Evolutionary conservation across 1,140 invertebrate genomes (phyloP), one percentile per base, ranked within the genome.

Genomic region (Liolophura sinensis): DNA sequence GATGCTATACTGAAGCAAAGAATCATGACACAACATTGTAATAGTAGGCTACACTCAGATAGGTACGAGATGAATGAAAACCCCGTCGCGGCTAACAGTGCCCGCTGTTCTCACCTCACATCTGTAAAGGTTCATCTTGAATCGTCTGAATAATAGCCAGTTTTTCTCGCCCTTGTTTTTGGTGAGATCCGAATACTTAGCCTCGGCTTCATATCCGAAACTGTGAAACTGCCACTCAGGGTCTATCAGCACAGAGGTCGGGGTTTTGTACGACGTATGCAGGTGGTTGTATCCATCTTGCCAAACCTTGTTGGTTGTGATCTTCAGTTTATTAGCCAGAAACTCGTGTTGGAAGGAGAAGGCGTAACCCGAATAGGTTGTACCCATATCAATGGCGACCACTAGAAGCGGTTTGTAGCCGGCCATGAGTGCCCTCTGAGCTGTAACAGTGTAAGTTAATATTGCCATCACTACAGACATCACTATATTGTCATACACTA

Each of bases 171-270:
- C 25, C 7, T 67, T 64, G 24, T 58, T 60, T n/a, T 15, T 7
- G 14, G 47, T 20, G 0, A 73, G 31, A 15, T 65, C 54, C 1
- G 50, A 24, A 22, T 74, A 74, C 16, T 58, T 60, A 15, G 72
- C 64, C 51, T 74, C 73, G 31, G 73, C 73, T 22, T 74, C 70
- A 48, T 61, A 65, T 31, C 73, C 73, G 62, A 74, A 74, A 15
- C 67, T 69, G 50, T 71, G 52, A 31, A 74, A 74, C 16, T 67
- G 55, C 14, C 49, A 40, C 9, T 62, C 47, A 9, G 54, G 60
- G 18, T 61, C 57, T 52, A 74, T 64, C n/a, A 74, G 60, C 5
- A 67, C 63, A 59, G 62, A 69, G 0, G 72, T 67, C 3, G 72
- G 58, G 1, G 70, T 66, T 47, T 74, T 74, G 1, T 60, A 57